Percentiles rank a stretch among this genome's conserved stretches.
These are phyloP conservation scores for Lasioglossum pauxillum DNA, from an alignment of 2,888 invertebrate genomes.

Conservation along the genomic window DNA sequence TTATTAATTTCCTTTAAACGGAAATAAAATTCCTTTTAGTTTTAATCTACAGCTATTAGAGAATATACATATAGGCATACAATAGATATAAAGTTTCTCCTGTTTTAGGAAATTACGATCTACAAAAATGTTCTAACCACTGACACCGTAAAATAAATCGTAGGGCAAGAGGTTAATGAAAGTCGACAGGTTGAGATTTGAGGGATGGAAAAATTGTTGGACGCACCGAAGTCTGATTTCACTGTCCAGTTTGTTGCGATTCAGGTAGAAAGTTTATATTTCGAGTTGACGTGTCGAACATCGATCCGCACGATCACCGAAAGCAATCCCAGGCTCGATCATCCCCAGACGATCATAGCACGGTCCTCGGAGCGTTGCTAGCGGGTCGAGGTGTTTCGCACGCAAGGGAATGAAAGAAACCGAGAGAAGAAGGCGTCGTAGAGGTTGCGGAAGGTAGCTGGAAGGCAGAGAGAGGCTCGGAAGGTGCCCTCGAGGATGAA, in stretches of 20 bases:
- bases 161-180: neutral
- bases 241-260: no score
- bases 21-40: no score
- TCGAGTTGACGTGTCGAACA: neutral
- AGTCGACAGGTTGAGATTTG: neutral
- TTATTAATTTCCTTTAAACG: no score
- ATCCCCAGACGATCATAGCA: neutral
- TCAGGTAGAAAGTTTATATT: no score
- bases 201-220: no score
- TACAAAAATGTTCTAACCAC: no score
- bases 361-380: neutral
- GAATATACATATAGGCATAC: no score
- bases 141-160: no score
- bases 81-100: no score
- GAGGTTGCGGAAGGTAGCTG: constrained; percentile 18
- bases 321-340: neutral
- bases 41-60: no score
- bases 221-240: no score
- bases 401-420: constrained; percentile 1
- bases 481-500: constrained; percentile 45
- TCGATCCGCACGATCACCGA: neutral
- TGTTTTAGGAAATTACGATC: no score
- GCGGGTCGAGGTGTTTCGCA: neutral
- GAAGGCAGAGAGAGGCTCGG: constrained; percentile 31
- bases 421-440: constrained; percentile 14